These are phyloP conservation scores for Taphrorychus bicolor DNA, from an alignment of 2,888 invertebrate species.

Conservation along the genomic window DNA sequence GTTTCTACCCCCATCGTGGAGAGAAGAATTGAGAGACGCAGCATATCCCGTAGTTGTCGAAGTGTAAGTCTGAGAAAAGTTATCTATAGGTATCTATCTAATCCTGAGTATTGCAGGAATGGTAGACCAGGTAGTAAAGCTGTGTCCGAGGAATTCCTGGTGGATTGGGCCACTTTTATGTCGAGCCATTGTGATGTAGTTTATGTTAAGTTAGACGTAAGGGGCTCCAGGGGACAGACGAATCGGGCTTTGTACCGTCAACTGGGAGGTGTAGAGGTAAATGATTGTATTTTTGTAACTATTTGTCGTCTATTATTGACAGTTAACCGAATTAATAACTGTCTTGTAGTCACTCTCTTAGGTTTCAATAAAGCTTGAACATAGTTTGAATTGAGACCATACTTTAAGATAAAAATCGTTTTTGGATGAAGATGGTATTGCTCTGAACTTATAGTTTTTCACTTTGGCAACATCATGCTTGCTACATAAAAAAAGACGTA, in stretches of 20 bases:
- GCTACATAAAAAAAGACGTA: no score
- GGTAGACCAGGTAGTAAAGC: constrained; percentile 91
- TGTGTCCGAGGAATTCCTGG: constrained; percentile 84
- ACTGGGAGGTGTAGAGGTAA: constrained; percentile 73
- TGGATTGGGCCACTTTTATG: constrained; percentile 94
- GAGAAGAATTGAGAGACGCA: constrained; percentile 83
- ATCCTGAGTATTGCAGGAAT: constrained; percentile 66
- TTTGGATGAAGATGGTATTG: no score
- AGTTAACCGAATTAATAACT: no score
- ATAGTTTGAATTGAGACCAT: no score
- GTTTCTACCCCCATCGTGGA: constrained; percentile 86
- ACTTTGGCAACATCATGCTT: no score
- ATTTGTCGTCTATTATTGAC: not conserved
- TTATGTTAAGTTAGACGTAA: constrained; percentile 88
- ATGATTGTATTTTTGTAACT: not conserved
- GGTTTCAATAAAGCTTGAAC: no score
- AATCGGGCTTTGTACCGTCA: constrained; percentile 81
- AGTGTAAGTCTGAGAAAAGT: constrained; percentile 69
- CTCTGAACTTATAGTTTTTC: no score
- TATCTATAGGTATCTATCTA: not conserved
- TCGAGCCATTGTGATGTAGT: constrained; percentile 90
- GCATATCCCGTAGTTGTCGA: constrained; percentile 89
- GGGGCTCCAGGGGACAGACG: constrained; percentile 77
- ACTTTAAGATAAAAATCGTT: no score
- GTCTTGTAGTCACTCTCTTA: no score